phyloP scores from a whole-genome alignment of 2,113 vertebrate genomes.

The Stigmatopora nigra region DNA sequence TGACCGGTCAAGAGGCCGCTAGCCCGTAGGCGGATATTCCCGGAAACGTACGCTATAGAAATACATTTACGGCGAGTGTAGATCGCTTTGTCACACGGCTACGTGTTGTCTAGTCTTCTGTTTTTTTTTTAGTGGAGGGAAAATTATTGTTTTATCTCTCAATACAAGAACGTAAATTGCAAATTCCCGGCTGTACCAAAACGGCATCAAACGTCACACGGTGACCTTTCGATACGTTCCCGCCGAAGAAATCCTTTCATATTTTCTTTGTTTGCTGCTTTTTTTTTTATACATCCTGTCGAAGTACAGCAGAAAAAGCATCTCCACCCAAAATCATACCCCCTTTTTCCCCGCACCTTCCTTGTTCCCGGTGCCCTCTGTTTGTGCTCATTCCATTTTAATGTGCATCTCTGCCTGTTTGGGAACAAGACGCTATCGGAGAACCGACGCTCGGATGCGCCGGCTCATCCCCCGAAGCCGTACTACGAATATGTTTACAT shows the following conservation, averaged over 20 bases:
- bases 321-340: background rate
- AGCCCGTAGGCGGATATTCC: constrained; percentile 52
- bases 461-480: constrained; percentile 41
- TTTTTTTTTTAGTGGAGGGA: constrained; percentile 8
- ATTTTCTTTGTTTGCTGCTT: constrained; percentile 20
- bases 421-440: constrained; percentile 47
- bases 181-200: constrained; percentile 44
- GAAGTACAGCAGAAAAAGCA: constrained; percentile 2
- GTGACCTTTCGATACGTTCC: constrained; percentile 50
- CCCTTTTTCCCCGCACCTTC: background rate
- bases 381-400: constrained; percentile 40
- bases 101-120: constrained; percentile 48
- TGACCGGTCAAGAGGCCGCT: constrained; percentile 63
- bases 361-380: constrained; percentile 23
- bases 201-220: constrained; percentile 15
- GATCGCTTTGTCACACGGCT: constrained; percentile 51
- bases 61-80: constrained; percentile 55
- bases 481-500: constrained; percentile 59
- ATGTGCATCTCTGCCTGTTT: constrained; percentile 45
- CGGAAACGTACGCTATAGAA: constrained; percentile 57
- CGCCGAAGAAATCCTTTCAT: constrained; percentile 29
- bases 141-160: background rate
- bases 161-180: constrained; percentile 19
- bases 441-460: constrained; percentile 45
- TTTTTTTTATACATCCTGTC: constrained; percentile 10